Evolutionary conservation across 1,140 invertebrate species (phyloP), one percentile per base, ranked within the genome.

Genomic region (Brachionus calyciflorus): DNA sequence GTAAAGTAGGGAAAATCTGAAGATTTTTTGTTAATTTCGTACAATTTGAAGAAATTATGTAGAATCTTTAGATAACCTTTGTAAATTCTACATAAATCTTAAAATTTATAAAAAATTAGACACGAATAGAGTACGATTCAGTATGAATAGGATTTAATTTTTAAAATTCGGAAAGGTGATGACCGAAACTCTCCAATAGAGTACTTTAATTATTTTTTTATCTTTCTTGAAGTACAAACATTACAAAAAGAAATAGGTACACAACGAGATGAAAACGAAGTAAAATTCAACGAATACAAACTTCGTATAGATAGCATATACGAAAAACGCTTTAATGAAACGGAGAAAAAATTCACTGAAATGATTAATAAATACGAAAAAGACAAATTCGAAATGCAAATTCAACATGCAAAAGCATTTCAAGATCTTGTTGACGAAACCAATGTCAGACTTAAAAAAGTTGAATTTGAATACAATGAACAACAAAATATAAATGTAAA

Each of bases 361-460:
- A 69, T 82, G 24, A 77, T 82, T 41, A 69, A 80, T 17, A 81
- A 83, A 26, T 84, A 83, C 81, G 84, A 85, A 77, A 81, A 83
- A 75, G 83, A 84, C 60, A 85, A 85, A 78, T 82, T 84, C 81
- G 82, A 85, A 5, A 81, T 84, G 79, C 83, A 84, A 76, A 83
- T 83, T 73, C 80, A 81, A n/a, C 84, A 85, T 79, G 83, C 84
- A n/a, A 81, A 81, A 63, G 83, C 81, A 68, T 84, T 85, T 40
- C 83, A 85, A 69, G 83, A 84, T 55, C 81, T 85, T 33, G 78
- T 85, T 40, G 84, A 85, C 77, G 84, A 85, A 57, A 85, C 84
- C 17, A 84, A 84, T 76, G 78, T 78, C 12, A 76, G 83, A 21
- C 79, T 85, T 44, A 81, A 81, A 60, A 81, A 82, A 49, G 84